Evolutionary conservation across 2,888 invertebrate genomes (phyloP).

Genomic region (Meta bourneti): DNA sequence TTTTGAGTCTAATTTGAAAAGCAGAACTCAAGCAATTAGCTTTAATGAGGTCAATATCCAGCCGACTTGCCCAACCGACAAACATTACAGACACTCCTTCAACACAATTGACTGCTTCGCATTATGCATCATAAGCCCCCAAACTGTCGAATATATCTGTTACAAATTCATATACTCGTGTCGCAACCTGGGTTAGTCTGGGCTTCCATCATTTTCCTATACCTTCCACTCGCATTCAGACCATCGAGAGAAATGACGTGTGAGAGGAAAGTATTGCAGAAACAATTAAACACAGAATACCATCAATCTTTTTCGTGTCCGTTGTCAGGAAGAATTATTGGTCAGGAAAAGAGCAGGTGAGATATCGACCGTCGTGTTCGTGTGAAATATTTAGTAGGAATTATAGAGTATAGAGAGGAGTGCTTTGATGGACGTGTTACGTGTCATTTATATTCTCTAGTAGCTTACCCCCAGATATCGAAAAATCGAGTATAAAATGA

Average conservation of each 20-base stretch:
- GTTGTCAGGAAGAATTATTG: conserved; percentile 20
- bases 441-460: neutral
- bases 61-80: no score
- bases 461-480: neutral
- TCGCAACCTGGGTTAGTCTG: no score
- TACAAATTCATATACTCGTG: no score
- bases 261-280: neutral
- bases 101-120: no score
- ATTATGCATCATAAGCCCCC: no score
- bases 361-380: conserved; percentile 3
- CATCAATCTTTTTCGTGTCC: conserved; percentile 17
- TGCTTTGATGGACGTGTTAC: neutral
- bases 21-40: no score
- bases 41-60: no score
- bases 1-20: no score
- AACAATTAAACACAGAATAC: neutral
- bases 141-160: no score
- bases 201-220: neutral
- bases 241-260: neutral
- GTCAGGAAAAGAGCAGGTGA: conserved; percentile 29
- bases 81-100: no score
- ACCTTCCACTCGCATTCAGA: neutral
- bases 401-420: neutral
- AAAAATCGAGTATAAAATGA: neutral
- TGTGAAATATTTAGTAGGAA: conserved; percentile 13